A percentile compares a stretch with the other conserved stretches of the same genome.
Evolutionary conservation across 2,797 vertebrate genomes (phyloP).

Genomic region (Alosa sapidissima): DNA sequence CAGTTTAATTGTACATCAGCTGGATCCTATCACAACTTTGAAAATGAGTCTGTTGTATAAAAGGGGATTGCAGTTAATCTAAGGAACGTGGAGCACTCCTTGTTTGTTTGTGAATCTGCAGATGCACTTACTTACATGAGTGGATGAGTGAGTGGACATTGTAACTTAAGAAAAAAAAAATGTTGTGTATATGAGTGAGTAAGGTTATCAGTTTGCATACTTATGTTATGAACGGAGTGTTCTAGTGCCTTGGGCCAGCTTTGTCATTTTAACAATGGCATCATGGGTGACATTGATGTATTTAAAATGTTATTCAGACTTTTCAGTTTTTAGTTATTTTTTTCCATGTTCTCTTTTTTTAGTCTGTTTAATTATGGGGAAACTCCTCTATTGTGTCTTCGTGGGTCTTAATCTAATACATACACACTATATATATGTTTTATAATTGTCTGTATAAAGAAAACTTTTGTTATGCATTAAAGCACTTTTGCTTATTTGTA

Average conservation of each 20-base stretch:
- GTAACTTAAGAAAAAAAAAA: not conserved
- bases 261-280: not conserved
- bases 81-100: constrained; percentile 14
- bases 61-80: not conserved
- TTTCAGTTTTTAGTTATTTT: not conserved
- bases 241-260: constrained; percentile 17
- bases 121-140: not conserved
- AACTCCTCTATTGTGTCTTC: not conserved
- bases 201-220: constrained; percentile 1
- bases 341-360: constrained; percentile 15
- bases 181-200: constrained; percentile 10
- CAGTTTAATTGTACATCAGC: not conserved
- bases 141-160: not conserved
- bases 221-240: not conserved
- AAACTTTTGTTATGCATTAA: constrained; percentile 63
- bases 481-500: constrained; percentile 71
- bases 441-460: constrained; percentile 52
- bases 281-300: not conserved
- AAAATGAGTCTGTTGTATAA: not conserved
- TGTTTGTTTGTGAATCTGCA: constrained; percentile 6
- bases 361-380: not conserved
- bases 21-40: not conserved
- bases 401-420: constrained; percentile 23
- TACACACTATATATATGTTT: constrained; percentile 44
- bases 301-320: constrained; percentile 10